Conservation (phyloP, 2,797 vertebrate species). For the Dallia pectoralis region DNA sequence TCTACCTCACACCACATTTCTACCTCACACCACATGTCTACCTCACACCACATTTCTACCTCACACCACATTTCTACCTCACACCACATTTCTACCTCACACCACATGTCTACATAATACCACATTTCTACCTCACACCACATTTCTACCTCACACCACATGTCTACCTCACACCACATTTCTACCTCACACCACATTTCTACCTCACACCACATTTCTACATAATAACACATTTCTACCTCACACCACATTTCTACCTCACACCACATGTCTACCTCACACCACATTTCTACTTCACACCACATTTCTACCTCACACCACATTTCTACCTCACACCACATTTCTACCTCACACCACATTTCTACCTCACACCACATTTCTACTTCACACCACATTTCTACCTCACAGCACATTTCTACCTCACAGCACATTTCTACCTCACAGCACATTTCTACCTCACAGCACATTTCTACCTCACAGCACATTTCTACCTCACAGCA, state of each 20-base stretch:
- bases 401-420: conserved; percentile 20
- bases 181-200: conserved; percentile 24
- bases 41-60: conserved; percentile 4
- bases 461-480: too few relatives aligned
- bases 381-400: too few relatives aligned
- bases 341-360: conserved; percentile 3
- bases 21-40: conserved; percentile 20
- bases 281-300: conserved; percentile 7
- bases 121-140: neutral
- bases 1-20: too few relatives aligned
- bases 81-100: too few relatives aligned
- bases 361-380: too few relatives aligned
- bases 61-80: too few relatives aligned
- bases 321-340: conserved; percentile 28
- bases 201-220: conserved; percentile 4
- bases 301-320: too few relatives aligned
- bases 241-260: too few relatives aligned
- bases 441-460: too few relatives aligned
- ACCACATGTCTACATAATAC: too few relatives aligned
- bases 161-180: too few relatives aligned
- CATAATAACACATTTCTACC: too few relatives aligned
- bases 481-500: conserved; percentile 4
- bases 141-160: conserved; percentile 8
- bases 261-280: conserved; percentile 13
- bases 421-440: conserved; percentile 4